Evolutionary conservation across 2,888 invertebrate species (phyloP).

Genomic region (Cepaea hortensis): DNA sequence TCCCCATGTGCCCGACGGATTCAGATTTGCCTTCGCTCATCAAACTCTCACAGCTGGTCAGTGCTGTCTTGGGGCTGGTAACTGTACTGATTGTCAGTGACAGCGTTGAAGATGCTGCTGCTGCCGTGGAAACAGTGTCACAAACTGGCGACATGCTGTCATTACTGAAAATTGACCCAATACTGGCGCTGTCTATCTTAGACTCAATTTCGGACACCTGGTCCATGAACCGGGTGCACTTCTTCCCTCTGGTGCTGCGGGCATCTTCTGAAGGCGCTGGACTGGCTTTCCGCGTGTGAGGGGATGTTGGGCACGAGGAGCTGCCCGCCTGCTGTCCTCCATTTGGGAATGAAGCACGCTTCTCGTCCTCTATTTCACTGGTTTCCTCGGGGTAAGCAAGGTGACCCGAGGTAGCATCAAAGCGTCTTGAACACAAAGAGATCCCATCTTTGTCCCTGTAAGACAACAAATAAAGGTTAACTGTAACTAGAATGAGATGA

Average conservation of each 20-base stretch:
- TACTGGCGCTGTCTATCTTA: conserved; percentile 25
- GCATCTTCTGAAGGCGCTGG: conserved; percentile 45
- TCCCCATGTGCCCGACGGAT: neutral
- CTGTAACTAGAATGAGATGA: neutral
- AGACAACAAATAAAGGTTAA: neutral
- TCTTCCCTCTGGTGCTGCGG: conserved; percentile 41
- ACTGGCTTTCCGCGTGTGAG: conserved; percentile 40
- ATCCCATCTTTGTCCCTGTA: conserved; percentile 61
- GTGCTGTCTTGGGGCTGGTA: neutral
- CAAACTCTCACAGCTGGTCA: conserved; percentile 42
- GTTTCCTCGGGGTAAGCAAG: conserved; percentile 34
- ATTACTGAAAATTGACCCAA: conserved; percentile 37
- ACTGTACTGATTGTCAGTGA: conserved; percentile 3
- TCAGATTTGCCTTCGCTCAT: conserved; percentile 37
- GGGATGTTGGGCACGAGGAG: conserved; percentile 46
- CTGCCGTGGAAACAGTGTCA: conserved; percentile 10
- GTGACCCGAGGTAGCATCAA: conserved; percentile 50
- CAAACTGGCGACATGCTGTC: conserved; percentile 14
- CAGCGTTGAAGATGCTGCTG: conserved; percentile 6
- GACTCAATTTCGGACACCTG: conserved; percentile 45
- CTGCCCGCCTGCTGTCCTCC: conserved; percentile 33
- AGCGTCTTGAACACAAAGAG: conserved; percentile 54
- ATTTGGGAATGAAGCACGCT: conserved; percentile 12
- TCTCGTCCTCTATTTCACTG: conserved; percentile 31
- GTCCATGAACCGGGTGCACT: conserved; percentile 49